Conservation (phyloP, 2,113 vertebrate genomes). For the Sylvietta virens region DNA sequence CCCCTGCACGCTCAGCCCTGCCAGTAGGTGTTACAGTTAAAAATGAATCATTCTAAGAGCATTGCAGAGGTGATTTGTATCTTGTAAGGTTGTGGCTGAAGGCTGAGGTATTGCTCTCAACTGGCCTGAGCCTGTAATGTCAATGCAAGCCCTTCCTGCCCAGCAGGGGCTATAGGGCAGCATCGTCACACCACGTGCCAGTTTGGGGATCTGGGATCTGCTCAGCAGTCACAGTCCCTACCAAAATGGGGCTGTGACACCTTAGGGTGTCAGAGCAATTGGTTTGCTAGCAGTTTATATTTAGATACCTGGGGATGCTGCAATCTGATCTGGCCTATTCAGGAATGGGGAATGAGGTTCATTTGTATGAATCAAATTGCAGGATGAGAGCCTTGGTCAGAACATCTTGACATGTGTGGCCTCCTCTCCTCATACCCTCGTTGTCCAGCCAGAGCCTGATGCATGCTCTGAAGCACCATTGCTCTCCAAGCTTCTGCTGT, state of each 20-base stretch:
- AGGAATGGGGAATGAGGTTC: neutral
- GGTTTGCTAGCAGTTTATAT: neutral
- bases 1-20: neutral
- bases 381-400: neutral
- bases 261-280: neutral
- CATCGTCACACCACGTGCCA: neutral
- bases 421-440: neutral
- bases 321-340: neutral
- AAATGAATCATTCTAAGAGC: neutral
- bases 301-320: neutral
- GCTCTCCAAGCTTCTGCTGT: neutral
- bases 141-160: neutral
- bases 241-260: neutral
- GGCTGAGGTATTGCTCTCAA: neutral
- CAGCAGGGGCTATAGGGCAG: neutral
- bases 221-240: neutral
- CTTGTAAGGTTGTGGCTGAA: neutral
- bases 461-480: neutral
- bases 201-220: neutral
- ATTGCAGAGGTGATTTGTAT: neutral
- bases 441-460: rapidly evolving
- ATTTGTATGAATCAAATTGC: neutral
- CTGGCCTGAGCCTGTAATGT: neutral
- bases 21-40: neutral
- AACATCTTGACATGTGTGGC: neutral